Conservation (phyloP, 1,140 invertebrate species). For the Antheraea mylitta region DNA sequence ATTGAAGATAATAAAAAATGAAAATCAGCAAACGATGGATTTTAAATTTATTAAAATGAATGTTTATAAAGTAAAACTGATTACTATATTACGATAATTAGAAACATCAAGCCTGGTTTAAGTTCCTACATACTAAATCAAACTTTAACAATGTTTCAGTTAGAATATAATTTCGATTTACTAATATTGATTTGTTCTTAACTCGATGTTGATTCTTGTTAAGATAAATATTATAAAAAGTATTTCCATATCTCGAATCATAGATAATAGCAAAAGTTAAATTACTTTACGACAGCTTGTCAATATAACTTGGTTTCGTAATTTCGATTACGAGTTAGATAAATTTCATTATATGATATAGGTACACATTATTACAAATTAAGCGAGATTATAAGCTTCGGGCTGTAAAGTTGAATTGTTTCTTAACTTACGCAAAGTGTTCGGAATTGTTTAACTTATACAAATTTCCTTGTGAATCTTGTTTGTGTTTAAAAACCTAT, state of each 20-base stretch:
- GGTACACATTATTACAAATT: constrained; percentile 1
- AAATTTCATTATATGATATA: background rate
- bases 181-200: no score
- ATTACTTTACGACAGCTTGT: constrained; percentile 5
- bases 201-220: no score
- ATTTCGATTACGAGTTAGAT: background rate
- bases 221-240: no score
- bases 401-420: background rate
- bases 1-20: no score
- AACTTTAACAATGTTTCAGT: no score
- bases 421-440: background rate
- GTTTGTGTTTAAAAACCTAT: background rate
- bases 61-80: no score
- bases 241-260: background rate
- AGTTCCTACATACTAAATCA: no score
- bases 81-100: no score
- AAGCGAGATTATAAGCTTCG: background rate
- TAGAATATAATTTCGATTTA: no score
- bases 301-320: constrained; percentile 4
- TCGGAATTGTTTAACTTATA: background rate
- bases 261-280: constrained; percentile 11
- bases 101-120: no score
- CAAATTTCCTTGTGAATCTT: background rate
- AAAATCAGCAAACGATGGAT: no score
- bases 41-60: no score